Conservation (phyloP, 2,113 vertebrate genomes). For the Collichthys lucidus region DNA sequence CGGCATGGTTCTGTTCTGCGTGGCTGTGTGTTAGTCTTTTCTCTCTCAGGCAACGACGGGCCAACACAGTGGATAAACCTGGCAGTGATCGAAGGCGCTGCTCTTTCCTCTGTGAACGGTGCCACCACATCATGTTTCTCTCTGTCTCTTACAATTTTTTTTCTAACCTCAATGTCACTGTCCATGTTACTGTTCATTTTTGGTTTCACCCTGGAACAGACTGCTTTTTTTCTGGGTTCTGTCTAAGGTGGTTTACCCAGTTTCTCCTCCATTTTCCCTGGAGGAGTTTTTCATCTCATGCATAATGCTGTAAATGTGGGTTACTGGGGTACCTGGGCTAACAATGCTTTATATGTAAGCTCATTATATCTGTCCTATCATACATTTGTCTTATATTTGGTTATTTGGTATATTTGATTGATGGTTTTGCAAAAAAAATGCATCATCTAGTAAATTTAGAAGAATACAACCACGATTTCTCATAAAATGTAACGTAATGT, state of each 20-base stretch:
- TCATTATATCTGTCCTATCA: neutral
- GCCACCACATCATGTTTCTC: slow-evolving; percentile 16
- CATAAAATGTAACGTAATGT: too few species aligned
- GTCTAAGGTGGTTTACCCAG: neutral
- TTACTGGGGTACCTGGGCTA: neutral
- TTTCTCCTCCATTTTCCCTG: too few species aligned
- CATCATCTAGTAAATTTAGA: too few species aligned
- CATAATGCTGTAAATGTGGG: neutral
- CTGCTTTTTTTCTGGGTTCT: neutral
- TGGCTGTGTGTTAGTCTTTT: slow-evolving; percentile 9
- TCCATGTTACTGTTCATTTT: neutral
- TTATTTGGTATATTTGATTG: too few species aligned
- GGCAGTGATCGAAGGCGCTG: slow-evolving; percentile 8
- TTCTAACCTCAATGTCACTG: neutral
- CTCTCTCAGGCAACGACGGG: slow-evolving; percentile 11
- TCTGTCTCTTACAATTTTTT: neutral
- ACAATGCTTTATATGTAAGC: neutral
- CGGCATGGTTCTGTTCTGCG: slow-evolving; percentile 1
- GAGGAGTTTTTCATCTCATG: too few species aligned
- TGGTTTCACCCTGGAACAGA: slow-evolving; percentile 1
- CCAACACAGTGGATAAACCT: neutral
- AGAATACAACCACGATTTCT: too few species aligned
- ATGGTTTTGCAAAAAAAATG: too few species aligned
- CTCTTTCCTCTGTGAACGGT: neutral
- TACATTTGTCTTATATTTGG: neutral